Evolutionary conservation across 2,797 vertebrate species (phyloP), one percentile per base, ranked within the genome.

Genomic region (Anableps anableps): DNA sequence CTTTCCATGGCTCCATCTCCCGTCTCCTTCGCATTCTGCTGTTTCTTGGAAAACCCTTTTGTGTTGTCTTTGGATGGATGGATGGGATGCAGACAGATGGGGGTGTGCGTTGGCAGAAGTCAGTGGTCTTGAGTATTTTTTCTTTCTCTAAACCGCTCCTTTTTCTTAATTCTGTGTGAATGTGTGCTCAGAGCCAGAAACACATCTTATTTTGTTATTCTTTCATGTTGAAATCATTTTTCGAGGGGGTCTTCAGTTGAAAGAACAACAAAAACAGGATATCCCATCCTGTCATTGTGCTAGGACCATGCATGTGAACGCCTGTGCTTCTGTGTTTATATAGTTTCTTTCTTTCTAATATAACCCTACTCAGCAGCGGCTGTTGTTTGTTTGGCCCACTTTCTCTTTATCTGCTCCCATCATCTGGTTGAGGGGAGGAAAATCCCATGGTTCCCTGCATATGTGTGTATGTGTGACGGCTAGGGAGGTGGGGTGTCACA

Each of bases 321-420:
- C 82, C 68, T 85, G 79, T 84, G 88, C 75, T 31, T 83, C 60
- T 74, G 76, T 82, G 81, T 87, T 82, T 83, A 66, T 78, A 60
- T 80, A 21, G 77, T 70, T 74, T 75, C 48, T 84, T 62, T 85
- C 36, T 79, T 75, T 86, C 83, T 92, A 89, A 94, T 90, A 90
- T 93, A 93, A 93, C 51, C 80, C 83, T 77, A 88, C 89, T 88
- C 88, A 78, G 90, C 90, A 86, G 91, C 75, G 45, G 80, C 76
- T 86, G 80, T 91, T 94, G 94, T 95, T 95, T 94, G 89, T 93
- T 91, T 95, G 95, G 90, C 95, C 95, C 94, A 95, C 89, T 95
- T 95, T 94, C 88, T 70, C 81, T 85, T 79, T 93, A 93, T 94
- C 90, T 86, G 90, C 86, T 88, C 89, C 82, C 91, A 91, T 95